phyloP scores from a whole-genome alignment of 2,888 invertebrate genomes.

The Agonopterix subpropinquella region DNA sequence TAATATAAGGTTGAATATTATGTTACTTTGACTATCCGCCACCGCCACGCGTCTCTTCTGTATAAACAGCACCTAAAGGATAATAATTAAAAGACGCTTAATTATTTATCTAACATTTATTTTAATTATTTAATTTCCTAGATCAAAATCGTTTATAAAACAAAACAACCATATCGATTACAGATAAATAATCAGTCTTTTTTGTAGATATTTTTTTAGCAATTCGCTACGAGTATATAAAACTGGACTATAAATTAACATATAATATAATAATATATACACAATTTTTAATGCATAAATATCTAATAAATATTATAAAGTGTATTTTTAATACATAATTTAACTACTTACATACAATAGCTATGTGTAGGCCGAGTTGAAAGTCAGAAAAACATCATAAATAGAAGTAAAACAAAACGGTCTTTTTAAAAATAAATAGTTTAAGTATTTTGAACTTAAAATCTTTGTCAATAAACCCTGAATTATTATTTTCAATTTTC shows the following conservation, averaged over 20 bases:
- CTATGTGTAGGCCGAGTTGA: too few relatives aligned
- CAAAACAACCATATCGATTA: constrained; percentile 44
- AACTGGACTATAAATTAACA: not conserved
- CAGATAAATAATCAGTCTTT: constrained; percentile 67
- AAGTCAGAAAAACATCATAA: too few relatives aligned
- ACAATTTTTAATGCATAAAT: not conserved
- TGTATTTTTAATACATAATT: not conserved
- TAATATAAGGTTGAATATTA: too few relatives aligned
- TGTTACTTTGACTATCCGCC: too few relatives aligned
- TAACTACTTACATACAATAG: too few relatives aligned
- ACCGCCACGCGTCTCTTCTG: too few relatives aligned
- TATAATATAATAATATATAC: not conserved
- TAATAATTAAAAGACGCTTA: not conserved
- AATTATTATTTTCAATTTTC: too few relatives aligned
- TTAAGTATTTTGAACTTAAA: too few relatives aligned
- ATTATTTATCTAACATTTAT: constrained; percentile 57
- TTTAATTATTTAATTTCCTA: constrained; percentile 28
- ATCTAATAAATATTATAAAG: not conserved
- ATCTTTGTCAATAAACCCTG: too few relatives aligned
- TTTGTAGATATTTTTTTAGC: constrained; percentile 54
- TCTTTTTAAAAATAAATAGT: too few relatives aligned
- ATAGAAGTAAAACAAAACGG: too few relatives aligned
- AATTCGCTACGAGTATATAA: constrained; percentile 28
- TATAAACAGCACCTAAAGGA: too few relatives aligned
- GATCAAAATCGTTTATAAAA: constrained; percentile 52